Base-by-base conservation (phyloP, 2,888 invertebrate species). In the Arctia plantaginis region DNA sequence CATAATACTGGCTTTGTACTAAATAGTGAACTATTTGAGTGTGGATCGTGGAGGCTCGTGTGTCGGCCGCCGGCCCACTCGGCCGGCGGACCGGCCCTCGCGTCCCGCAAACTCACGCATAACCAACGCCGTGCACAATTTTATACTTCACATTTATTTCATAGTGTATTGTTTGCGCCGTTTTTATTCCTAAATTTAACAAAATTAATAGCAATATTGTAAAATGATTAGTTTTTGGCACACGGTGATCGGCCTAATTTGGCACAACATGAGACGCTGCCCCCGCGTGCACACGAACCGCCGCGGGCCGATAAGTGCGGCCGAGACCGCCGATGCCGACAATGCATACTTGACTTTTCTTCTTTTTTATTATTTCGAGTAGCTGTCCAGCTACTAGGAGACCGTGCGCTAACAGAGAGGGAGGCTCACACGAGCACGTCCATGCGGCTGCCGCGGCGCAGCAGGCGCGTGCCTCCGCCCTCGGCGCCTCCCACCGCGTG, bases 401-500 rank as follows among this genome's bases (percentile, higher is more conserved):
- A 35, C 35, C 35, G 35, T 15, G 35, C 18, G n/a, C 12, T 23
- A 15, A 7, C 1, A 44, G 1, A 27, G 66, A 4, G n/a, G 1
- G 41, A 0, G 33, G 15, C 35, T 89, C 90, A 94, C 79, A 95
- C 92, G 89, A 95, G 92, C 90, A 96, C 94, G 90, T 94, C 93
- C 90, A 94, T 92, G 84, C 94, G 92, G 81, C 89, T 89, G 85
- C 93, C 94, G 85, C 94, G 94, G 0, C 96, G 93, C 89, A 95
- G 87, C 78, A 95, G 90, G 18, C 95, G 91, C 87, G 93, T 92
- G 74, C 88, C 91, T 71, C 87, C 89, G 77, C 86, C 90, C 75
- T 87, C 89, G 72, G 75, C 83, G 76, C 80, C 86, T 78, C 87
- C 87, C 77, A 88, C 80, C 76, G 86, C 89, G 90, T 93, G 93